Percentiles rank a stretch among this genome's conserved stretches.
Evolutionary conservation across 1,140 invertebrate genomes (phyloP).

Genomic region (Triops longicaudatus): DNA sequence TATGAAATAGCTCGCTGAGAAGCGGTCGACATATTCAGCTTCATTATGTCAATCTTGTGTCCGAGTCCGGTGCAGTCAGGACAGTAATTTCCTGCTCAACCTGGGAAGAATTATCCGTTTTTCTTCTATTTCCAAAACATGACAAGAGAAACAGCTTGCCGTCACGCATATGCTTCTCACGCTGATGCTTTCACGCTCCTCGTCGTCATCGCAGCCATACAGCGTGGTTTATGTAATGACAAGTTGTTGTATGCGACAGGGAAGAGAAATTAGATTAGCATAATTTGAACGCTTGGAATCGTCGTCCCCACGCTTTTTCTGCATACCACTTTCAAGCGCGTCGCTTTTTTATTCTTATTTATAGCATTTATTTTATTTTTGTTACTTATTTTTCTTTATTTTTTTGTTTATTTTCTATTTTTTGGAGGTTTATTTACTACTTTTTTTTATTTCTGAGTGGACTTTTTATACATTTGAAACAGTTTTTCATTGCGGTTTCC

Average conservation of each 20-base stretch:
- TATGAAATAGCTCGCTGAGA: neutral
- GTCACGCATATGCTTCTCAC: conserved; percentile 6
- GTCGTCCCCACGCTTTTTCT: neutral
- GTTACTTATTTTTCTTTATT: neutral
- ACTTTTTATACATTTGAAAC: too few relatives aligned
- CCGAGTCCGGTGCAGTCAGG: neutral
- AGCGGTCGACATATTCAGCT: neutral
- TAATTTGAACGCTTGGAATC: neutral
- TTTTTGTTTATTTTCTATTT: neutral
- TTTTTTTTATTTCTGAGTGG: too few relatives aligned
- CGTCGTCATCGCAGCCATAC: neutral
- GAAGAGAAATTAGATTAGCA: conserved; percentile 9
- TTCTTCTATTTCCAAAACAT: neutral
- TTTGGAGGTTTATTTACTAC: too few relatives aligned
- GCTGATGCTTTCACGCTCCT: neutral
- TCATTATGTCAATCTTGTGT: neutral
- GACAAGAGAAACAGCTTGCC: neutral
- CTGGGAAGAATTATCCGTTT: neutral
- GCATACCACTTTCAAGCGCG: neutral
- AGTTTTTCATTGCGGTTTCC: neutral
- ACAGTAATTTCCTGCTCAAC: conserved; percentile 6
- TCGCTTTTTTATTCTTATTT: neutral
- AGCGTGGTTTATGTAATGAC: neutral
- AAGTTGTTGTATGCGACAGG: neutral
- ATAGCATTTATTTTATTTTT: neutral